Base-by-base conservation (phyloP, 2,888 invertebrate genomes). In the Aphelenchoides bicaudatus region DNA sequence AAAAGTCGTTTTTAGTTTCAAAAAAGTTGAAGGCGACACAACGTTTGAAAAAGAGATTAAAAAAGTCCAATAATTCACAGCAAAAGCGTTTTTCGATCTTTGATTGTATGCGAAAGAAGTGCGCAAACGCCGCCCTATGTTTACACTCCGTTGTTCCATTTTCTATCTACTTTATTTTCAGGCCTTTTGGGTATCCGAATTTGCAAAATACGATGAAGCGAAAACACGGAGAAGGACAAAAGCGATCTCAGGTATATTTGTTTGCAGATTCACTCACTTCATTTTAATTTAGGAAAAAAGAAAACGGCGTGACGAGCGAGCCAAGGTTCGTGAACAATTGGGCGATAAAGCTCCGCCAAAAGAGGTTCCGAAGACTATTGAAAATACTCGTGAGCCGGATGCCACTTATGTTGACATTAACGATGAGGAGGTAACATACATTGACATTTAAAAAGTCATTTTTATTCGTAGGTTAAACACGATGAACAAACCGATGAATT, bases 371-470 rank as follows among this genome's bases (percentile, higher is more conserved):
- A 89, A 90, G 78, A 98, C 98, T 0, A 86, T 98, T 73, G 98
- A 98, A 80, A 90, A 87, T 68, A 85, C 90, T 62, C 85, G 96
- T 58, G 89, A 90, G 78, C 86, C 87, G 71, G 96, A 98, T 85
- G 91, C 89, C 78, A 96, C 96, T 0, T 87, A 87, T 78, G 82
- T 85, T 6, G 84, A 89, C 19, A 86, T 85, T 1, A 86, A 88
- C 75, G 84, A 85, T 71, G 82, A 83, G 61, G 88, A 89, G 79
- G 82, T n/a, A n/a, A n/a, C n/a, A n/a, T n/a, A n/a, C n/a, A n/a
- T n/a, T n/a, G n/a, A n/a, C n/a, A n/a, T n/a, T n/a, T n/a, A n/a
- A n/a, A n/a, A n/a, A n/a, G n/a, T n/a, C n/a, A n/a, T n/a, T n/a
- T n/a, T n/a, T n/a, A n/a, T n/a, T n/a, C n/a, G n/a, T n/a, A n/a